A percentile compares a stretch with the other conserved stretches of the same genome.
Conservation (phyloP, 2,113 vertebrate genomes). For the Scytalopus superciliaris region DNA sequence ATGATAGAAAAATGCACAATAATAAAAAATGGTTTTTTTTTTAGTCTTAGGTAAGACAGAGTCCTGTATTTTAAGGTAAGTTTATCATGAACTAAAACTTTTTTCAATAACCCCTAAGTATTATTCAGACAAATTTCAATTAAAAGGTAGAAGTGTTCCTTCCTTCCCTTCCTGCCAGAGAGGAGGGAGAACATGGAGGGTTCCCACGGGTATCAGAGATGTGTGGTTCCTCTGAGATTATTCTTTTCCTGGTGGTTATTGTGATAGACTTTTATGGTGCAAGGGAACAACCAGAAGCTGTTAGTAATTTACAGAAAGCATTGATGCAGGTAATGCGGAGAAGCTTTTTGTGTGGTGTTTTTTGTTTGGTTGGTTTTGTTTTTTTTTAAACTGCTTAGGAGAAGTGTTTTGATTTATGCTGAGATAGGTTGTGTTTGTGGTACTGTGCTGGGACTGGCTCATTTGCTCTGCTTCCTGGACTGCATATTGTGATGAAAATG, state of each 20-base stretch:
- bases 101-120: background rate
- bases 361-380: too few species aligned
- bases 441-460: background rate
- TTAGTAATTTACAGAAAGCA: background rate
- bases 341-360: background rate
- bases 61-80: background rate
- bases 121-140: background rate
- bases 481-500: background rate
- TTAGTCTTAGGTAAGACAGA: background rate
- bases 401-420: background rate
- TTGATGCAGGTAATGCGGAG: background rate
- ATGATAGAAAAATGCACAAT: background rate
- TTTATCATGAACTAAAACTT: background rate
- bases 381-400: background rate
- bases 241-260: background rate
- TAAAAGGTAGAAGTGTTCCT: background rate
- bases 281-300: background rate
- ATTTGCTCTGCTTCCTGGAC: background rate
- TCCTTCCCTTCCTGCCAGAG: background rate
- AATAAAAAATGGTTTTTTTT: background rate
- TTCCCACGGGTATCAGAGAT: background rate
- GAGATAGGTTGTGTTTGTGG: background rate
- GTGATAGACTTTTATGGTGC: background rate
- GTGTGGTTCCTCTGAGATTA: background rate
- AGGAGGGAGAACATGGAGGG: background rate